Percentiles rank a stretch among this genome's conserved stretches.
Conservation (phyloP, 2,888 invertebrate species). For the Himalopsyche anomala region DNA sequence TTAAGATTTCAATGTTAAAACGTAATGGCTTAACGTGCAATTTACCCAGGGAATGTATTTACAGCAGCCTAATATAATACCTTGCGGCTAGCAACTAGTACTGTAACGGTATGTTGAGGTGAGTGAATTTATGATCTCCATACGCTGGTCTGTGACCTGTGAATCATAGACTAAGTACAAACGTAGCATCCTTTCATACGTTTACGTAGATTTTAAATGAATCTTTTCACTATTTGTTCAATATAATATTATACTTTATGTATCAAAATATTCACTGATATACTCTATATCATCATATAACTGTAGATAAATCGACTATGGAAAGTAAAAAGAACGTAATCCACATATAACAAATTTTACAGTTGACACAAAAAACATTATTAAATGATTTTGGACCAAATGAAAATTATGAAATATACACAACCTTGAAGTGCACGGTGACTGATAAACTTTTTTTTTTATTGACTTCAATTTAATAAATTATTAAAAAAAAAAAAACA, state of each 20-base stretch:
- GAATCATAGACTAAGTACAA: neutral
- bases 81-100: conserved; percentile 45
- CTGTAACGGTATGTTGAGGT: conserved; percentile 31
- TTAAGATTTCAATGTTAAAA: conserved; percentile 62
- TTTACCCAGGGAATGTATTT: conserved; percentile 63
- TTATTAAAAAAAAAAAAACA: too few relatives aligned
- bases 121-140: conserved; percentile 45
- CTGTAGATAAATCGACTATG: too few relatives aligned
- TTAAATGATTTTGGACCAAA: too few relatives aligned
- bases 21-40: conserved; percentile 63
- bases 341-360: too few relatives aligned
- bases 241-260: neutral
- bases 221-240: neutral
- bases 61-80: conserved; percentile 52
- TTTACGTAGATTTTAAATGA: neutral
- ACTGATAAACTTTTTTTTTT: too few relatives aligned
- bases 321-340: too few relatives aligned
- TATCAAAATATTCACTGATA: too few relatives aligned
- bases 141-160: conserved; percentile 28
- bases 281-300: too few relatives aligned
- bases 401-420: too few relatives aligned
- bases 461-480: too few relatives aligned
- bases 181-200: neutral
- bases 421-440: too few relatives aligned
- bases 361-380: too few relatives aligned